These are phyloP conservation scores for Charanyca ferruginea DNA, from an alignment of 2,888 invertebrate genomes.

Conservation along the genomic window DNA sequence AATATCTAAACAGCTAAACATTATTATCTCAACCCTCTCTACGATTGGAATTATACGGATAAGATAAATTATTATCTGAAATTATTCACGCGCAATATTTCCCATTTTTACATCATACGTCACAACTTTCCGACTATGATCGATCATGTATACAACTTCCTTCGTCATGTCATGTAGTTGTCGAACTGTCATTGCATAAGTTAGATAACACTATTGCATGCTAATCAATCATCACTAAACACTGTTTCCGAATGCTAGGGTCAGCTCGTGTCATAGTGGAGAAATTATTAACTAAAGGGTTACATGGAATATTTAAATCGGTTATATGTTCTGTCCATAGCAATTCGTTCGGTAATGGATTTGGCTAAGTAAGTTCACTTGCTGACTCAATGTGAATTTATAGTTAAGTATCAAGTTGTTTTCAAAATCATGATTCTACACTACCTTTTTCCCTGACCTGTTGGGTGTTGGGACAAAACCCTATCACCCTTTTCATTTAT, in stretches of 20 bases:
- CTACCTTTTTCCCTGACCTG: no score
- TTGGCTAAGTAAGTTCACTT: conserved; percentile 9
- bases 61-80: conserved; percentile 41
- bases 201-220: conserved; percentile 56
- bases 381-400: neutral
- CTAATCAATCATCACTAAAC: conserved; percentile 70
- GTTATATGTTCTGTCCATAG: conserved; percentile 19
- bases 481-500: no score
- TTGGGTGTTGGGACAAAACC: no score
- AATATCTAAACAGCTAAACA: neutral
- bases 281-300: conserved; percentile 54
- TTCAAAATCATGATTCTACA: neutral
- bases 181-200: conserved; percentile 70
- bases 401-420: neutral
- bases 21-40: conserved; percentile 7
- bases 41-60: conserved; percentile 17
- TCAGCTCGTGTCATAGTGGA: conserved; percentile 57
- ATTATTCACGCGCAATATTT: conserved; percentile 30
- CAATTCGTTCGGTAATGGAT: conserved; percentile 10
- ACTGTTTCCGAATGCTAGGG: conserved; percentile 54
- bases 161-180: conserved; percentile 65
- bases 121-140: conserved; percentile 60
- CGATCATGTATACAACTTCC: conserved; percentile 60
- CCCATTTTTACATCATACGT: conserved; percentile 44
- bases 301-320: conserved; percentile 21